Conservation (phyloP, 1,140 invertebrate species). For the Drosophila simulans region DNA sequence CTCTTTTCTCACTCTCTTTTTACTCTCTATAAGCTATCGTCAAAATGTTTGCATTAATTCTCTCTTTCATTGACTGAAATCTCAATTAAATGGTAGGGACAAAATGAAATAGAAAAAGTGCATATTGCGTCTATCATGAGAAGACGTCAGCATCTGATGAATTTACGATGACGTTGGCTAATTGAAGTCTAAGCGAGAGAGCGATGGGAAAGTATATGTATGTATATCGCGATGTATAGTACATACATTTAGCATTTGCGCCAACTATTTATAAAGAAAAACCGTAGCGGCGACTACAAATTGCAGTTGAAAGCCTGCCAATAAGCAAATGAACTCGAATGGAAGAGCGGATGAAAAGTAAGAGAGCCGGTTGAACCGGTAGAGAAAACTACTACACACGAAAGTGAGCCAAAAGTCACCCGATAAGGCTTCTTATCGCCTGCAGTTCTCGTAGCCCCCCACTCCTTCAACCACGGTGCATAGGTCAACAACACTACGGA, state of each 20-base stretch:
- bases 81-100: conserved; percentile 3
- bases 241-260: conserved; percentile 41
- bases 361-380: conserved; percentile 54
- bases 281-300: conserved; percentile 41
- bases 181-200: conserved; percentile 35
- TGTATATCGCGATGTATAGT: conserved; percentile 3
- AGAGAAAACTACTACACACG: conserved; percentile 25
- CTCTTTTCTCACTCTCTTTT: neutral
- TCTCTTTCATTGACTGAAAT: neutral
- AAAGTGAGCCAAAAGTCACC: conserved; percentile 23
- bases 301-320: conserved; percentile 72
- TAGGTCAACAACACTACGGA: conserved; percentile 55
- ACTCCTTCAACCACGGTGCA: conserved; percentile 24
- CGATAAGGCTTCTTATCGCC: conserved; percentile 56
- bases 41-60: neutral
- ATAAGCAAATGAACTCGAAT: conserved; percentile 38
- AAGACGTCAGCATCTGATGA: conserved; percentile 56
- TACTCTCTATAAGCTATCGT: too few species aligned
- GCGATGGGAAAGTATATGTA: conserved; percentile 10
- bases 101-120: neutral
- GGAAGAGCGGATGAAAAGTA: neutral
- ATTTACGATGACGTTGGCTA: conserved; percentile 46
- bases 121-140: neutral
- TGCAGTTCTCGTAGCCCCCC: conserved; percentile 15
- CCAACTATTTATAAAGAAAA: conserved; percentile 69